Evolutionary conservation across 2,888 invertebrate species (phyloP), one percentile per base, ranked within the genome.

Genomic region (Rotaria socialis): DNA sequence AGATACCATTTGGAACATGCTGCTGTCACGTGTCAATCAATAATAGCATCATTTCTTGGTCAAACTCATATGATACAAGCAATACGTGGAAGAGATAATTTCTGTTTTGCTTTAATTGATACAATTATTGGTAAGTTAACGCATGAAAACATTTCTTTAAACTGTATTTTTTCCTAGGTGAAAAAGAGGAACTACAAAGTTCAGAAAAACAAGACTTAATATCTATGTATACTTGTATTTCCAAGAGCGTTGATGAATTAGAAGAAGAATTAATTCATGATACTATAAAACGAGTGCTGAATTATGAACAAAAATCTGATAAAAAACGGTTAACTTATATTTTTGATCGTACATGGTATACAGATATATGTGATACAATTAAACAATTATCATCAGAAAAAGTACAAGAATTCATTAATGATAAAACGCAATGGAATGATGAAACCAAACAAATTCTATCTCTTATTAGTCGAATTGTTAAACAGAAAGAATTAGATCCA

Each of bases 1-100:
- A 80, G 80, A 80, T 80, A 80, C n/a, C 6, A 47, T n/a, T n/a
- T 80, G n/a, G 80, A 80, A 80, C 24, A 80, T 80, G 80, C 80
- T 47, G 80, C 80, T 5, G 24, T 24, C 10, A 47, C 47, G 2
- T 80, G 80, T 80, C 80, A 80, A 47, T 47, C 80, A 47, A 47
- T n/a, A 47, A 80, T 80, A 24, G 24, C 80, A 24, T 14, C 80
- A 24, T 80, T 80, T 47, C 80, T 80, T 47, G 47, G 47, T 47
- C 24, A 80, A 43, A 80, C 47, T 47, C 80, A 80, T 80, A 47
- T 80, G 80, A 80, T 80, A 43, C 80, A 80, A 47, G 47, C 80
- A 47, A 24, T 80, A 14, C 80, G 47, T 80, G 80, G 80, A 24
- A 24, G 47, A n/a, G 80, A 80, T 80, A n/a, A 47, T 22, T 80